These are phyloP conservation scores for Plagiodera versicolora DNA, from an alignment of 2,888 invertebrate species.

Conservation along the genomic window DNA sequence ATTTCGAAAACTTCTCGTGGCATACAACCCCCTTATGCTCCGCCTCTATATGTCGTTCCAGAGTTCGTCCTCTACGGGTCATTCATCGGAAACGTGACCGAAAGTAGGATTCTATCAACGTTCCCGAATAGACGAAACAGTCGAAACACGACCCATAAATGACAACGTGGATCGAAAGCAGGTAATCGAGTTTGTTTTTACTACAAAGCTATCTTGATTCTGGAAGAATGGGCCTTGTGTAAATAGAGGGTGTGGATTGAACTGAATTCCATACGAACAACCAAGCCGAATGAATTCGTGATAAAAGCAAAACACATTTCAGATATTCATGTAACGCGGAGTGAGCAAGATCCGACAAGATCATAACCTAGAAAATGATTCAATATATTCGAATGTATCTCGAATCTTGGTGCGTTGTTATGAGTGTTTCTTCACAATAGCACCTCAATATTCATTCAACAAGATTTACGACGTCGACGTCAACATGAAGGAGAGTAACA, in stretches of 20 bases:
- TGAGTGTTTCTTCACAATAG: too few relatives aligned
- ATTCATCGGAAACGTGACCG: conserved; percentile 39
- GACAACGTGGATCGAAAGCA: conserved; percentile 13
- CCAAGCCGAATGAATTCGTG: background rate
- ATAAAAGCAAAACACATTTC: background rate
- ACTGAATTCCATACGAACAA: background rate
- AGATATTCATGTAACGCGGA: too few relatives aligned
- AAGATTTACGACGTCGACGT: too few relatives aligned
- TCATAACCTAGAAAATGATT: too few relatives aligned
- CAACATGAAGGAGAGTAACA: too few relatives aligned
- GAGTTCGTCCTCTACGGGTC: conserved; percentile 40
- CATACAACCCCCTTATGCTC: background rate
- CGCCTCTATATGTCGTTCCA: conserved; percentile 24
- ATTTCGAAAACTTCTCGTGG: too few relatives aligned
- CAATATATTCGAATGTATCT: too few relatives aligned
- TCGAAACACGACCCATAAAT: conserved; percentile 9
- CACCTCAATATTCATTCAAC: too few relatives aligned
- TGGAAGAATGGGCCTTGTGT: background rate
- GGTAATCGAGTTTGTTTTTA: conserved; percentile 19
- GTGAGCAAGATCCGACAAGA: too few relatives aligned
- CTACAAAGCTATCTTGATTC: conserved; percentile 28
- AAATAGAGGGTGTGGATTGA: background rate
- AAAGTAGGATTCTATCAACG: conserved; percentile 28
- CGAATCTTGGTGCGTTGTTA: too few relatives aligned
- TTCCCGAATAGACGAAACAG: conserved; percentile 7